Evolutionary conservation across 1,140 invertebrate species (phyloP), one percentile per base, ranked within the genome.

Genomic region (Drosophila trapezifrons): DNA sequence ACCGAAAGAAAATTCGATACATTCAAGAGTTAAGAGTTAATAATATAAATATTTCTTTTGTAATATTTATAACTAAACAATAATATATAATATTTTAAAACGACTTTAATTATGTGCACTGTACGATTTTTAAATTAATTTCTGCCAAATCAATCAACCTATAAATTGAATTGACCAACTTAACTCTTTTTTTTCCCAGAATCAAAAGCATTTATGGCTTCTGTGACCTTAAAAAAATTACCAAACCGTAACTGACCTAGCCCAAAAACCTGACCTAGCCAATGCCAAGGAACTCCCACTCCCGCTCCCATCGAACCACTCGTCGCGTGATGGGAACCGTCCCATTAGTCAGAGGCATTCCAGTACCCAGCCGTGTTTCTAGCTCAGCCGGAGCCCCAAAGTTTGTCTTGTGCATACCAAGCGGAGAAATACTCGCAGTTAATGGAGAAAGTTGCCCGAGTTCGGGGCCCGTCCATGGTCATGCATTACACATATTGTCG

Each of bases 201-300:
- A 56, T 58, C n/a, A 46, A 46, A 15, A 22, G 7, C n/a, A 32
- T 37, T 22, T 13, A 17, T 13, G n/a, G 18, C n/a, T 18, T n/a
- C 20, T 25, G 20, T 15, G 22, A 29, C 60, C 60, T 40, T 60
- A 60, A 35, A 35, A 12, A 22, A 22, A 40, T 38, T 15, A 42
- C 18, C 27, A 62, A 63, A 59, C 43, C 49, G 32, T 57, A 49
- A 84, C 81, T 85, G 81, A 84, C 80, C 80, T 84, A 60, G 27
- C 54, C 57, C 35, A 46, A 25, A 71, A 54, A 56, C 32, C 52
- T 71, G 67, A 71, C 67, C 65, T 69, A 66, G 32, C 62, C 59
- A 84, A 76, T 10, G 45, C 20, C 29, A 59, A 70, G 52, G 67
- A 70, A 71, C 51, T 46, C 6, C 32, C 47, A 18, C 10, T 40